Evolutionary conservation across 53 echinoderm and acorn worm genomes (phyloP).

Genomic region (Hippasteria phrygiana): DNA sequence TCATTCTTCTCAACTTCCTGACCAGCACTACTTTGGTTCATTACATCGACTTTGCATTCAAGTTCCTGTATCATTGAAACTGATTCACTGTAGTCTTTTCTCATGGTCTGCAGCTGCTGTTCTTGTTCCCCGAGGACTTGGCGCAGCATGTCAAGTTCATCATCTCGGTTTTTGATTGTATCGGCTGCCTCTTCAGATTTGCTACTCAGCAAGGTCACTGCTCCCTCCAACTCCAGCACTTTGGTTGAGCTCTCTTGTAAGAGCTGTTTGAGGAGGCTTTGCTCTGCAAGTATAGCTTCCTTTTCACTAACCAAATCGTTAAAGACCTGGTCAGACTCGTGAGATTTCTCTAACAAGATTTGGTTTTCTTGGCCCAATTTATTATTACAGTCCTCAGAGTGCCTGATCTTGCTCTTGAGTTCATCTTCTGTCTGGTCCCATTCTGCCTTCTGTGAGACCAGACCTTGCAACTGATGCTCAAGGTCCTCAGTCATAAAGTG

Average conservation of each 20-base stretch:
- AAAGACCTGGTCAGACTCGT: neutral
- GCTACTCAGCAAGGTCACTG: neutral
- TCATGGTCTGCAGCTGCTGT: neutral
- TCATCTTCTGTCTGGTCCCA: constrained; percentile 7
- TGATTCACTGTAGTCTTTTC: constrained; percentile 17
- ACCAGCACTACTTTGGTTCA: constrained; percentile 6
- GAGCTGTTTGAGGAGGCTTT: neutral
- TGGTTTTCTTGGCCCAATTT: constrained; percentile 29
- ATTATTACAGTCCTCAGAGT: neutral
- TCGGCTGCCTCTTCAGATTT: constrained; percentile 14
- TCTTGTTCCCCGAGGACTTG: constrained; percentile 45
- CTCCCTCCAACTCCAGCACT: constrained; percentile 37
- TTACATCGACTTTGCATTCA: neutral
- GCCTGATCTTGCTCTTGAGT: neutral
- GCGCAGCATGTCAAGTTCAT: constrained; percentile 45
- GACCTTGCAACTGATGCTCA: constrained; percentile 19
- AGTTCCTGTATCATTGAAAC: constrained; percentile 22
- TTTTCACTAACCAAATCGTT: neutral
- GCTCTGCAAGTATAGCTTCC: constrained; percentile 28
- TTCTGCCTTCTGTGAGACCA: constrained; percentile 25
- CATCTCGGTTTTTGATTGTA: constrained; percentile 19
- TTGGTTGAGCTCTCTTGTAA: constrained; percentile 16
- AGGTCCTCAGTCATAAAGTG: neutral
- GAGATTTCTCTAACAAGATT: neutral
- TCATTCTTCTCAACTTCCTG: constrained; percentile 6